phyloP scores from a whole-genome alignment of 2,888 invertebrate genomes.

The Congeria kusceri region DNA sequence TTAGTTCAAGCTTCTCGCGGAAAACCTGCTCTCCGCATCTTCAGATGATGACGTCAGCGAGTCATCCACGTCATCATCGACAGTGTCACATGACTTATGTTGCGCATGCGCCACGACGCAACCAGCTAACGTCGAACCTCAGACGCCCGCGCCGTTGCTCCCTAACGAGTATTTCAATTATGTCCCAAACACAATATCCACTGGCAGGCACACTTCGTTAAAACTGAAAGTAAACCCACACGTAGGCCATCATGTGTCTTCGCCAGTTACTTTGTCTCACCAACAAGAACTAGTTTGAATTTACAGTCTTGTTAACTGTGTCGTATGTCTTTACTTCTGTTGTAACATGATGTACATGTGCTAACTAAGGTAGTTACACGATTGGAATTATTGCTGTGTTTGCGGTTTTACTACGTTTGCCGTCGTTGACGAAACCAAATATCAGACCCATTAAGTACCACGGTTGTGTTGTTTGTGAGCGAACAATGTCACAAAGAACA shows the following conservation, averaged over 20 bases:
- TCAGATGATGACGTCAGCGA: neutral
- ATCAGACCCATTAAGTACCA: no score
- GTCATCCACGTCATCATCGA: neutral
- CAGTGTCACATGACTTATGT: neutral
- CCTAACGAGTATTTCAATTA: slow-evolving; percentile 12
- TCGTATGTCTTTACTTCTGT: no score
- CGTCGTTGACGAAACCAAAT: no score
- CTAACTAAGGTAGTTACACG: no score
- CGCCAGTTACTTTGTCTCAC: neutral
- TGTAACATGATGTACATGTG: no score
- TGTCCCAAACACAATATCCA: neutral
- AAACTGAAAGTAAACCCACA: neutral
- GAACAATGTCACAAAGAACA: no score
- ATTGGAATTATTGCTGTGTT: no score
- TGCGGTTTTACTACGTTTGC: no score
- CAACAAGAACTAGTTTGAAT: no score
- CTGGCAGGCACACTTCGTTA: neutral
- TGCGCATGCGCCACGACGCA: slow-evolving; percentile 12
- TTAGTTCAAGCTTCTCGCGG: no score
- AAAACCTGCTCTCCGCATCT: neutral
- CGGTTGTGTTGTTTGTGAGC: no score
- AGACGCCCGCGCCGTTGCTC: slow-evolving; percentile 19
- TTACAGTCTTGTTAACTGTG: no score
- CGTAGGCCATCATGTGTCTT: neutral
- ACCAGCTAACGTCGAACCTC: slow-evolving; percentile 5